These are phyloP conservation scores for Helostoma temminkii DNA, from an alignment of 2,797 vertebrate genomes.

Conservation along the genomic window DNA sequence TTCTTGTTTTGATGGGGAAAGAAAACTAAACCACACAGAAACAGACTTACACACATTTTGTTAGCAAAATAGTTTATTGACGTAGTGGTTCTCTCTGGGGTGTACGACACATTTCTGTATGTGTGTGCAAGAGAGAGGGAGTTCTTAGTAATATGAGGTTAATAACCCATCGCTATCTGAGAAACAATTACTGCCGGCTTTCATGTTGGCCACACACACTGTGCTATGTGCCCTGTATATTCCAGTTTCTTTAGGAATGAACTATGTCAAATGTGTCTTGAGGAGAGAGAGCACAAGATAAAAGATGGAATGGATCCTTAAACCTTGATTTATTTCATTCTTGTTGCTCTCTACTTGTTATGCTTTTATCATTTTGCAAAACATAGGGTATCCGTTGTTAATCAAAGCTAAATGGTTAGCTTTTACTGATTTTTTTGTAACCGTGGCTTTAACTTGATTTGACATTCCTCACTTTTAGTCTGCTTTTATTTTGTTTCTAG, in stretches of 20 bases:
- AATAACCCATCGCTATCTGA: slow-evolving; percentile 64
- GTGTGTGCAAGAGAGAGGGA: slow-evolving; percentile 13
- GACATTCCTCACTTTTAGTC: neutral
- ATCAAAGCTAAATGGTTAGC: neutral
- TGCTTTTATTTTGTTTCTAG: no score
- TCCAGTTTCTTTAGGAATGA: slow-evolving; percentile 27
- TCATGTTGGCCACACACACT: slow-evolving; percentile 27
- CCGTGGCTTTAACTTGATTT: neutral
- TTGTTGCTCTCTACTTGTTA: neutral
- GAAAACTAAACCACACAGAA: slow-evolving; percentile 30
- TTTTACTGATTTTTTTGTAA: neutral
- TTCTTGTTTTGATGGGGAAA: slow-evolving; percentile 38
- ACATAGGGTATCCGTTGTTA: neutral
- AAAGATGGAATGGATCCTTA: slow-evolving; percentile 21
- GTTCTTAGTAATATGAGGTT: slow-evolving; percentile 59
- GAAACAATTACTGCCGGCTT: slow-evolving; percentile 70
- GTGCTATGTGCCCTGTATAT: slow-evolving; percentile 26
- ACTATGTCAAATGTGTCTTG: slow-evolving; percentile 34
- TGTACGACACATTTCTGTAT: slow-evolving; percentile 5
- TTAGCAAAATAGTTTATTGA: slow-evolving; percentile 35
- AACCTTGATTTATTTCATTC: neutral
- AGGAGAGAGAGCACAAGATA: slow-evolving; percentile 28
- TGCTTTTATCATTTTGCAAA: neutral
- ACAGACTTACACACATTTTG: slow-evolving; percentile 10
- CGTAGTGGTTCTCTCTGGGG: slow-evolving; percentile 16